Evolutionary conservation across 2,797 vertebrate genomes (phyloP).

Genomic region (Anguilla megastoma): DNA sequence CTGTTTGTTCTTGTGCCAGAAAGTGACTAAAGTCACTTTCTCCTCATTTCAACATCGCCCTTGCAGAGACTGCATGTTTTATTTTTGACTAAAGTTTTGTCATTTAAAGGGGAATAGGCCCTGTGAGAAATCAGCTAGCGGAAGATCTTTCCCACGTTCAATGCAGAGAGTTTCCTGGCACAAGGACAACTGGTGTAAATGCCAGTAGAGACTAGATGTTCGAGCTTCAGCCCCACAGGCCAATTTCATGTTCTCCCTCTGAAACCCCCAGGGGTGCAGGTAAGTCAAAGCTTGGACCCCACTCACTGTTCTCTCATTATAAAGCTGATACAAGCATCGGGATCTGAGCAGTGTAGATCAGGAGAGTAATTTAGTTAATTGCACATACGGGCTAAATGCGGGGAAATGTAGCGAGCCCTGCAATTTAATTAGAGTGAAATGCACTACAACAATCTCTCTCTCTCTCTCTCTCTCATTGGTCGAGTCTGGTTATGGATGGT

Average conservation of each 20-base stretch:
- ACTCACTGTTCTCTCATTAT: neutral
- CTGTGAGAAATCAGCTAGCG: neutral
- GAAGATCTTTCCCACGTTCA: neutral
- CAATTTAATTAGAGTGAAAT: constrained; percentile 11
- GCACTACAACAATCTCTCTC: neutral
- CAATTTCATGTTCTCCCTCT: neutral
- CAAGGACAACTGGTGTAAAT: neutral
- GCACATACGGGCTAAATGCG: neutral
- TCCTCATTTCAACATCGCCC: neutral
- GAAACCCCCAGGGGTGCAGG: neutral
- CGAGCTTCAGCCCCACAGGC: neutral
- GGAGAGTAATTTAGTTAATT: constrained; percentile 12
- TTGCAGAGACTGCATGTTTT: neutral
- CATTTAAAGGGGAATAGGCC: neutral
- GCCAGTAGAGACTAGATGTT: neutral
- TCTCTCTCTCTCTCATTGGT: neutral
- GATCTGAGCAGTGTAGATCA: neutral
- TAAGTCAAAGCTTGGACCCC: neutral
- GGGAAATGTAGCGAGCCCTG: constrained; percentile 1
- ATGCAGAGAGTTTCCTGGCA: neutral
- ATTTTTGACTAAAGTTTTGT: neutral
- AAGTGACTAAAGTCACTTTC: neutral
- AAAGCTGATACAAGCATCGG: neutral
- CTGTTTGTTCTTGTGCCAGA: constrained; percentile 3
- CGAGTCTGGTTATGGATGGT: neutral